Percentiles rank a stretch among this genome's conserved stretches.
These are phyloP conservation scores for Amblyjoppa fuscipennis DNA, from an alignment of 2,888 invertebrate genomes.

Conservation along the genomic window DNA sequence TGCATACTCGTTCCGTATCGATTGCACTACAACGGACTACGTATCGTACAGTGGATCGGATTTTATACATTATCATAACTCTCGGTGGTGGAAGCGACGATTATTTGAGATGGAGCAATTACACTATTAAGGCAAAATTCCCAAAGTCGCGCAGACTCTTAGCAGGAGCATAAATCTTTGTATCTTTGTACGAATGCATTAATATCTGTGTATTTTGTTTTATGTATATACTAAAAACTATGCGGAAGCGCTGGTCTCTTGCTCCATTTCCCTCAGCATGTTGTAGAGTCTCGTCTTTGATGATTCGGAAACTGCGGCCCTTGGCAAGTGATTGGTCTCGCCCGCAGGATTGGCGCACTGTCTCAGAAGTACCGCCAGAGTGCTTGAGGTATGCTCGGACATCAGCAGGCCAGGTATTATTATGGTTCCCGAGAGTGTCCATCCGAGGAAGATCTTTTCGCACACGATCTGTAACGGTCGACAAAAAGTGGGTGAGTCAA, in stretches of 20 bases:
- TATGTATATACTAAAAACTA: slow-evolving; percentile 38
- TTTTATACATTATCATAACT: slow-evolving; percentile 1
- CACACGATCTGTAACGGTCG: slow-evolving; percentile 87
- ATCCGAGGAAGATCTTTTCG: slow-evolving; percentile 89
- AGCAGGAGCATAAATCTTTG: slow-evolving; percentile 13
- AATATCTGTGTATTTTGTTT: slow-evolving; percentile 7
- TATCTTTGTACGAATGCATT: slow-evolving; percentile 42
- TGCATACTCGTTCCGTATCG: too few relatives aligned
- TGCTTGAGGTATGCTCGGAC: slow-evolving; percentile 87
- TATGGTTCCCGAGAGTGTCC: slow-evolving; percentile 88
- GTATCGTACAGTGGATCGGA: slow-evolving; percentile 1
- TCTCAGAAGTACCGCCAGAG: slow-evolving; percentile 87
- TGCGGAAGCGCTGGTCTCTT: slow-evolving; percentile 77
- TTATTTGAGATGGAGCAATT: slow-evolving; percentile 25
- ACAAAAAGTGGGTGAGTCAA: not conserved
- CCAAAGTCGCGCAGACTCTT: slow-evolving; percentile 9
- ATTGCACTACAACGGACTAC: not conserved
- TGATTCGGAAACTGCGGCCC: slow-evolving; percentile 85
- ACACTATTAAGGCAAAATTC: slow-evolving; percentile 59
- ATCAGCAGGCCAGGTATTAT: slow-evolving; percentile 88
- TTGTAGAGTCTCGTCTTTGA: slow-evolving; percentile 86
- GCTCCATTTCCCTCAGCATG: slow-evolving; percentile 86
- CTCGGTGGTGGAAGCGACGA: slow-evolving; percentile 40
- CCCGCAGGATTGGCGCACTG: slow-evolving; percentile 87
- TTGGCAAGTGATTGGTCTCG: slow-evolving; percentile 84